These are phyloP conservation scores for Potorous gilbertii DNA, from an alignment of 2,797 vertebrate species.

Conservation along the genomic window DNA sequence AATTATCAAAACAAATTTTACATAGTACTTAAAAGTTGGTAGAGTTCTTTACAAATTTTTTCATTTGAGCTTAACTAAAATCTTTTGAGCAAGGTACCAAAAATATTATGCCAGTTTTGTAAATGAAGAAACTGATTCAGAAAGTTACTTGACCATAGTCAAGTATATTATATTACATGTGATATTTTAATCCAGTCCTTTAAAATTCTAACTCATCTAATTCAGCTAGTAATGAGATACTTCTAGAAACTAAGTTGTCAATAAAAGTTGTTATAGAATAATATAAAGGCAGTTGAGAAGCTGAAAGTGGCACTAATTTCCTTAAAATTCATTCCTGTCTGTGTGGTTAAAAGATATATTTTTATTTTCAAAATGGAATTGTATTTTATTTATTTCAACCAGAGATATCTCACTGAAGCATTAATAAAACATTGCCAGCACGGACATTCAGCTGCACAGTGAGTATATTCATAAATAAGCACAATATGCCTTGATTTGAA, in stretches of 20 bases:
- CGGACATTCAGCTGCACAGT: neutral
- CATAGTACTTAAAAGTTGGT: neutral
- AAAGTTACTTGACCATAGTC: neutral
- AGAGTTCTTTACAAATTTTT: neutral
- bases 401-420: neutral
- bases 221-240: neutral
- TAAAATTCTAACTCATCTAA: neutral
- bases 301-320: slow-evolving; percentile 35
- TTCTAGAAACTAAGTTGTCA: neutral
- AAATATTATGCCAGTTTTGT: neutral
- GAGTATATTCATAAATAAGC: neutral
- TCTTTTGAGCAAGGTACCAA: neutral
- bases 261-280: neutral
- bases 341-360: neutral
- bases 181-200: neutral
- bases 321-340: slow-evolving; percentile 20
- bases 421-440: neutral
- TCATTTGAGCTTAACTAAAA: neutral
- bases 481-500: neutral
- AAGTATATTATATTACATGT: neutral
- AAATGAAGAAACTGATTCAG: neutral
- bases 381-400: neutral
- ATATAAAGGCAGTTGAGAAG: slow-evolving; percentile 26
- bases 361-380: neutral
- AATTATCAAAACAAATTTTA: neutral